Percentiles rank a stretch among this genome's conserved stretches.
These are phyloP conservation scores for Ganaspis brasiliensis DNA, from an alignment of 2,888 invertebrate species.

Conservation along the genomic window DNA sequence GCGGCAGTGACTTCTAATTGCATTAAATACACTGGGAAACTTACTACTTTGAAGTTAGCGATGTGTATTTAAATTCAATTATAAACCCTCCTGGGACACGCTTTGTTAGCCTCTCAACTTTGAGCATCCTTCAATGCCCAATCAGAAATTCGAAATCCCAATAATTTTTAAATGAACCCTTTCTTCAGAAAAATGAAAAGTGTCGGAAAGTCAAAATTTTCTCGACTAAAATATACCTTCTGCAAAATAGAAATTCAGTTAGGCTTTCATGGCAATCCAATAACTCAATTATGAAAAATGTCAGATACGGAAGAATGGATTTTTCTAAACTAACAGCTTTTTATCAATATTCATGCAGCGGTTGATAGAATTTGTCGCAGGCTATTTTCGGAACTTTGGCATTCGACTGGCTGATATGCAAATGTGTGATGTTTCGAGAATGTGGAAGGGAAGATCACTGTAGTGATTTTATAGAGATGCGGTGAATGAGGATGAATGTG, in stretches of 20 bases:
- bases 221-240: too few relatives aligned
- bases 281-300: background rate
- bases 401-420: constrained; percentile 73
- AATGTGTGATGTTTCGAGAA: constrained; percentile 65
- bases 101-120: constrained; percentile 28
- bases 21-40: constrained; percentile 68
- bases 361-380: constrained; percentile 74
- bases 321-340: constrained; percentile 29
- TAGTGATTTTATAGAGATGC: constrained; percentile 8
- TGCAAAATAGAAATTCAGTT: too few relatives aligned
- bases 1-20: constrained; percentile 65
- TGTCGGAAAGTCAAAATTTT: too few relatives aligned
- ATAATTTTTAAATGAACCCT: constrained; percentile 50
- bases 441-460: constrained; percentile 8
- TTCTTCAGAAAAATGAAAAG: background rate
- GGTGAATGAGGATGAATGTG: background rate
- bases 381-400: constrained; percentile 70
- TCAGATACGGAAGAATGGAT: constrained; percentile 9
- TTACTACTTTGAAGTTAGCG: constrained; percentile 70
- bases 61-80: constrained; percentile 73
- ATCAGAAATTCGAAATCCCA: background rate
- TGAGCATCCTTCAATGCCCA: constrained; percentile 13
- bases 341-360: constrained; percentile 69
- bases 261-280: too few relatives aligned
- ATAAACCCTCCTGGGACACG: constrained; percentile 61